Base-by-base conservation (phyloP, 2,113 vertebrate species). In the Psittacula cyanocephala region DNA sequence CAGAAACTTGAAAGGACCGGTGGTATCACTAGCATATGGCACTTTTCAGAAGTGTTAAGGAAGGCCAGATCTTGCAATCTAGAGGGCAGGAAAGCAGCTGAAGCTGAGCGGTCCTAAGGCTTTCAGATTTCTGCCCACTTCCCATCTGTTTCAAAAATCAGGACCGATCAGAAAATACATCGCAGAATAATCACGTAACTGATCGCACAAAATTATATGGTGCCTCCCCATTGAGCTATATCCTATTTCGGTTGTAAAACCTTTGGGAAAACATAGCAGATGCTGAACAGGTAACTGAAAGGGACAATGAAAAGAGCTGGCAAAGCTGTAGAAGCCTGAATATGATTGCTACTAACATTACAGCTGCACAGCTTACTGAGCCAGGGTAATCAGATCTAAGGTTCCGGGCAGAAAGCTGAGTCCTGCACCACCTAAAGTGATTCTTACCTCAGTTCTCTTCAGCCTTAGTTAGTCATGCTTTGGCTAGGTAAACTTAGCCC, bases 131-230 rank as follows among this genome's bases (percentile, higher is more conserved):
- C 93, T 95, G 74, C 91, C 83, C 69, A 92, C 93, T 71, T 78
- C 52, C 91, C 91, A 92, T 95, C 83, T 97, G 89, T 72, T 94
- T 70, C 47, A 91, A 89, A 93, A 92, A 91, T 71, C 81, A 76
- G 35, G 69, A 46, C 69, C 10, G 69, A 70, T 55, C 79, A 93
- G 64, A 90, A 52, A 82, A 83, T 49, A 50, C 55, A 37, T 7
- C 47, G 57, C 77, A 86, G 77, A 81, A 71, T 37, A 78, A 91
- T 49, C 94, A 68, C 5, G 0, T 43, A 86, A 52, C 59, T 23
- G 76, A 92, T 77, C 79, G 80, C 75, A 71, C 28, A 71, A 77
- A 59, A 65, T 67, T 46, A 69, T 7, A 14, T 17, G 6, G 31
- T 44, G 18, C 37, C 57, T 91, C 31, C 19, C 41, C 68, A 22